Evolutionary conservation across 2,113 vertebrate species (phyloP), one percentile per base, ranked within the genome.

Genomic region (Cinclus cinclus): DNA sequence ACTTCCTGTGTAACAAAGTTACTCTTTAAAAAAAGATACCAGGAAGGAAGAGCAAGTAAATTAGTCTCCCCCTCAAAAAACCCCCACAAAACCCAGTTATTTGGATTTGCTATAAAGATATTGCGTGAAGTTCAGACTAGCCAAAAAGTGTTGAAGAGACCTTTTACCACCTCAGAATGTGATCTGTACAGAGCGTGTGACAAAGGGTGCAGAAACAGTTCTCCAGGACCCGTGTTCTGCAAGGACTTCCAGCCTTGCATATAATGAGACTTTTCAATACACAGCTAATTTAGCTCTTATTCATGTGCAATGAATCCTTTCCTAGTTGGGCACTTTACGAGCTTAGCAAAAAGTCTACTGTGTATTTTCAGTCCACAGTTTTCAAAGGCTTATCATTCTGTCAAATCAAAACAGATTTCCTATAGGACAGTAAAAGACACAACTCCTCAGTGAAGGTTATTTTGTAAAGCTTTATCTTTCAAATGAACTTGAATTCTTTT

Each of bases 341-440:
- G 60, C 49, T 94, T 68, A 89, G 31, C 15, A 60, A 93, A 94
- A 90, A 75, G 41, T 75, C 81, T 82, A 44, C 69, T 62, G 52
- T 79, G 89, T 82, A 82, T 91, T 94, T 92, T 92, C 77, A 73
- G 37, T n/a, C 49, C 44, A 33, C 27, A 41, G 31, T 75, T 88
- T 95, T 95, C 90, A 94, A 92, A 95, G 71, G 55, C 83, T 94
- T 94, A 87, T 88, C 88, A 42, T 74, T 85, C 79, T 86, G 68
- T 78, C 63, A 92, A 87, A 95, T 90, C 69, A 89, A 78, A 94
- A 78, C 0, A 3, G 24, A 64, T 93, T 95, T 97, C 77, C 80
- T 94, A 41, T 18, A 91, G 76, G 64, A 87, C 33, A 71, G 42
- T 87, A 49, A 89, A 91, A 96, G 73, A n/a, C 53, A 77, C 11